Evolutionary conservation across 2,797 vertebrate species (phyloP).

Genomic region (Alouatta caraya): DNA sequence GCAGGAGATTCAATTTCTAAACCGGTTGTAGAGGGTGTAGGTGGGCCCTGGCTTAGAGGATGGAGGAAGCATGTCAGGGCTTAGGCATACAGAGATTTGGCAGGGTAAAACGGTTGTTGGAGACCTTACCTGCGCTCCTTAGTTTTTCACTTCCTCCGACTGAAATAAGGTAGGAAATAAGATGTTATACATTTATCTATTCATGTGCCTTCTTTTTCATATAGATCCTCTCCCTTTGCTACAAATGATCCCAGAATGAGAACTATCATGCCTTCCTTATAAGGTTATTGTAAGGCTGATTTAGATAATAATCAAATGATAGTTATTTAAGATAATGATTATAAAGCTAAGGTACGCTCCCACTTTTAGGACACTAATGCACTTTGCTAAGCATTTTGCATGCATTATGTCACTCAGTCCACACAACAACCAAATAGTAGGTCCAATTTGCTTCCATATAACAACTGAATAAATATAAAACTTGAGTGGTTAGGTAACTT

Average conservation of each 20-base stretch:
- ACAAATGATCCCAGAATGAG: background rate
- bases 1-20: background rate
- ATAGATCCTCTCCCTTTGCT: background rate
- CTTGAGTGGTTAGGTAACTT: background rate
- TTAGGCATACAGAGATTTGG: background rate
- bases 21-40: background rate
- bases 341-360: background rate
- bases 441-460: background rate
- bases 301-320: background rate
- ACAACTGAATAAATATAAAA: background rate
- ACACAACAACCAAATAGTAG: background rate
- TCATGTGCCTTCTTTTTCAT: background rate
- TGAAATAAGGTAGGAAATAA: background rate
- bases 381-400: background rate
- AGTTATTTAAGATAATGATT: background rate
- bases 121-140: background rate
- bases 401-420: background rate
- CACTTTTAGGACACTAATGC: background rate
- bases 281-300: background rate
- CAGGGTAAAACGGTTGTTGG: background rate
- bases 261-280: background rate
- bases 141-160: background rate
- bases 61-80: background rate
- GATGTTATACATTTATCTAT: background rate
- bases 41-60: background rate